Percentiles rank a stretch among this genome's conserved stretches.
Conservation (phyloP, 2,888 invertebrate genomes). For the Gari tellinella region DNA sequence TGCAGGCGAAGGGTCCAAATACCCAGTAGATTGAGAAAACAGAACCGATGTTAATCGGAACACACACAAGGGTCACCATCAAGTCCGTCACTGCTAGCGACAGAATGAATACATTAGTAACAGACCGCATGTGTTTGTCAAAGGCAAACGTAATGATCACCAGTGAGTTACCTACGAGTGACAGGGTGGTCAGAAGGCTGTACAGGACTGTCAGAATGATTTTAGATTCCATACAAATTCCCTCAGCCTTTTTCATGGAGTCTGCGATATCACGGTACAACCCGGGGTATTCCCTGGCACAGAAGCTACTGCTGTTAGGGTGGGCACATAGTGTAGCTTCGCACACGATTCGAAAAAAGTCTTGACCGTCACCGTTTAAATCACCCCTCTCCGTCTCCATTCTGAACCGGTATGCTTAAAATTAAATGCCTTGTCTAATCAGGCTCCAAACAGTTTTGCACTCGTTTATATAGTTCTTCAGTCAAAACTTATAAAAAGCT, state of each 20-base stretch:
- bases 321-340: not conserved
- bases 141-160: conserved; percentile 68
- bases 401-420: too few relatives aligned
- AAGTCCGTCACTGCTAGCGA: conserved; percentile 73
- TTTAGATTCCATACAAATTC: conserved; percentile 23
- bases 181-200: conserved; percentile 60
- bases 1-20: conserved; percentile 70
- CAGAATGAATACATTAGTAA: conserved; percentile 71
- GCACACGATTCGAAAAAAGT: not conserved
- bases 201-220: conserved; percentile 61
- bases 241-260: conserved; percentile 3
- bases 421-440: too few relatives aligned
- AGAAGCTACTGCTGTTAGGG: conserved; percentile 2
- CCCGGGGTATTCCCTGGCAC: conserved; percentile 22
- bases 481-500: too few relatives aligned
- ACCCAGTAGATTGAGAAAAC: conserved; percentile 65
- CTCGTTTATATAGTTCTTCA: too few relatives aligned
- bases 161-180: conserved; percentile 68
- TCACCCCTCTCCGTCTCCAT: too few relatives aligned
- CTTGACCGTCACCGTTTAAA: too few relatives aligned
- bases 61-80: conserved; percentile 65
- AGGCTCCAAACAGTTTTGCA: too few relatives aligned
- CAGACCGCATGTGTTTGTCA: conserved; percentile 70
- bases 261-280: conserved; percentile 2
- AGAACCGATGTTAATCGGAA: conserved; percentile 67